phyloP scores from a whole-genome alignment of 2,113 vertebrate species.

The Gopherus flavomarginatus region DNA sequence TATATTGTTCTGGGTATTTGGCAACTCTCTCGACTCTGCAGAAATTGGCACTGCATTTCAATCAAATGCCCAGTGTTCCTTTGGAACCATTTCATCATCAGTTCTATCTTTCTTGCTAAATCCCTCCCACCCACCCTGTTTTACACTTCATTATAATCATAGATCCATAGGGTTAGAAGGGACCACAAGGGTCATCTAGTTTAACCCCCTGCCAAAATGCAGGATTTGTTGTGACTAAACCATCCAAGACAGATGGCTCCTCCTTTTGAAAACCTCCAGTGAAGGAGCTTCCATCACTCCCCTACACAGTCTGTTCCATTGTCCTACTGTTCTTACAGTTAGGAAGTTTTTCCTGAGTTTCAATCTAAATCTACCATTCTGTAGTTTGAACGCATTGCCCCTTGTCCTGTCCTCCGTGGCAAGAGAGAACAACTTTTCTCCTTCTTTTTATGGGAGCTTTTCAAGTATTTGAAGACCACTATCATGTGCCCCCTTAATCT shows the following conservation, averaged over 20 bases:
- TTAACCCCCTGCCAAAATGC: neutral
- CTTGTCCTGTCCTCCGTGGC: neutral
- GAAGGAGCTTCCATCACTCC: neutral
- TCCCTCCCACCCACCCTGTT: neutral
- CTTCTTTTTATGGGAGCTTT: neutral
- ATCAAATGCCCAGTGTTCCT: neutral
- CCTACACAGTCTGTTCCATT: neutral
- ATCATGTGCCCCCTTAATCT: neutral
- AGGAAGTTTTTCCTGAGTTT: neutral
- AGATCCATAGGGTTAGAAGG: neutral
- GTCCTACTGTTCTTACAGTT: neutral
- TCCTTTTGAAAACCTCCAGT: neutral
- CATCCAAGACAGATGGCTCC: neutral
- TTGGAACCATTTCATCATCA: neutral
- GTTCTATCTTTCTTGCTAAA: neutral
- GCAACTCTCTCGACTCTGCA: neutral
- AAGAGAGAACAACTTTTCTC: neutral
- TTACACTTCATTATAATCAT: neutral
- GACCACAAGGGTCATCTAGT: neutral
- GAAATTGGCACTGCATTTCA: neutral
- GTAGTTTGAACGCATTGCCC: neutral
- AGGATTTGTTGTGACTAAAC: neutral
- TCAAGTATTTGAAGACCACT: neutral
- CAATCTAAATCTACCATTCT: neutral
- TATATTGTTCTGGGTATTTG: neutral